A percentile compares a stretch with the other conserved stretches of the same genome.
Evolutionary conservation across 2,113 vertebrate genomes (phyloP).

Genomic region (Falcunculus frontatus): DNA sequence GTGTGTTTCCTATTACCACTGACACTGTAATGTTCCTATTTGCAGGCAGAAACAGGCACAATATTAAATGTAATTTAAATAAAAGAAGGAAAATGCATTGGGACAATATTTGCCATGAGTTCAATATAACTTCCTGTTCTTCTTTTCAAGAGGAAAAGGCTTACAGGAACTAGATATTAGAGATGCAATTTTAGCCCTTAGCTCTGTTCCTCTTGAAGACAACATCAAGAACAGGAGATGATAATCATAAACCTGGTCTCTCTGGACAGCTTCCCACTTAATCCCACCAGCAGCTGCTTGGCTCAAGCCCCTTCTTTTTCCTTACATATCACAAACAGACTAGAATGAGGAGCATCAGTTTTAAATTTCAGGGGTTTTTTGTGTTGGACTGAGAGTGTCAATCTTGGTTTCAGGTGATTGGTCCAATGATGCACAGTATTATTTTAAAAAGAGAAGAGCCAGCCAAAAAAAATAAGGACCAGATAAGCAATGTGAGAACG

Average conservation of each 20-base stretch:
- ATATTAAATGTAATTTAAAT: neutral
- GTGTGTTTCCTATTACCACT: neutral
- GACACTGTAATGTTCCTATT: neutral
- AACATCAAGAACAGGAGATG: slow-evolving; percentile 11
- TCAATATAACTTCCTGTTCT: neutral
- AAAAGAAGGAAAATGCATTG: neutral
- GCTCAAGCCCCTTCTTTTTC: neutral
- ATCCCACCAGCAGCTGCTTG: slow-evolving; percentile 50
- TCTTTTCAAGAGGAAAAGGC: neutral
- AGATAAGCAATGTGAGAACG: neutral
- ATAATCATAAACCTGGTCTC: slow-evolving; percentile 24
- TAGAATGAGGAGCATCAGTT: neutral
- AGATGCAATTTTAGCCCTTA: neutral
- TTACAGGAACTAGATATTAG: neutral
- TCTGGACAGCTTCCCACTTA: slow-evolving; percentile 28
- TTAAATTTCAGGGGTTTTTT: slow-evolving; percentile 24
- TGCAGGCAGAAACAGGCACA: neutral
- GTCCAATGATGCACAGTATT: neutral
- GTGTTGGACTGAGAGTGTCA: neutral
- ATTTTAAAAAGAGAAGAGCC: slow-evolving; percentile 10
- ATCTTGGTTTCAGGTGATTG: neutral
- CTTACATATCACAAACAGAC: neutral
- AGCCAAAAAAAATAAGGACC: neutral
- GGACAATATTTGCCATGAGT: neutral
- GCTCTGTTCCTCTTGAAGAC: slow-evolving; percentile 10